These are phyloP conservation scores for Lerista edwardsae DNA, from an alignment of 2,797 vertebrate species.

Conservation along the genomic window DNA sequence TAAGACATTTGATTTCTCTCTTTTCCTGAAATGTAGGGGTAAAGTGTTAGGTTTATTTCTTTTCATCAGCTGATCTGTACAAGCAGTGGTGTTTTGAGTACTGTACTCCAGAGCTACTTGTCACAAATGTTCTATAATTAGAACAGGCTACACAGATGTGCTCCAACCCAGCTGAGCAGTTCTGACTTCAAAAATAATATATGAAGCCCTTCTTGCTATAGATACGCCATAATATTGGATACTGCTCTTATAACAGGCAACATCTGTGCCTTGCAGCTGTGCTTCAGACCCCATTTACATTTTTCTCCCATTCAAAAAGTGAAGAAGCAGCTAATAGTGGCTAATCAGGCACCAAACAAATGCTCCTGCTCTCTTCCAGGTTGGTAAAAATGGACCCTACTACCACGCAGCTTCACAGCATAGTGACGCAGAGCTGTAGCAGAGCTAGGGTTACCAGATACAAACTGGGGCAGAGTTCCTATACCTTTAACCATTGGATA, in stretches of 20 bases:
- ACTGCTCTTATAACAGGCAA: background rate
- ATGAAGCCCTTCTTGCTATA: conserved; percentile 32
- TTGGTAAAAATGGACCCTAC: background rate
- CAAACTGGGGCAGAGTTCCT: no score
- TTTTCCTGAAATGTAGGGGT: background rate
- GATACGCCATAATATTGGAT: background rate
- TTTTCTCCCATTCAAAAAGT: background rate
- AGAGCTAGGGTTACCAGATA: no score
- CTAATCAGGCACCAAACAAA: background rate
- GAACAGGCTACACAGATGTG: conserved; percentile 67
- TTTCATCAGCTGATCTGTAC: conserved; percentile 40
- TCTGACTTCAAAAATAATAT: conserved; percentile 38
- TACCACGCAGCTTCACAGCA: no score
- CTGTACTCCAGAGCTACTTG: background rate
- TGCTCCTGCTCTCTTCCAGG: background rate
- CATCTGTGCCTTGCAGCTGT: background rate
- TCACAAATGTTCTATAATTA: conserved; percentile 65
- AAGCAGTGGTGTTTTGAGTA: conserved; percentile 3
- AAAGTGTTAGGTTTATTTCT: conserved; percentile 7
- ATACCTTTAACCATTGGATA: no score
- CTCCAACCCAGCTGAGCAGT: conserved; percentile 40
- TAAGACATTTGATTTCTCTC: conserved; percentile 25
- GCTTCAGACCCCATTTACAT: background rate
- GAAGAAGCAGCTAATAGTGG: background rate
- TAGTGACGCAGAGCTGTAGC: no score